These are phyloP conservation scores for Hypsibius dujardini DNA, from an alignment of 1,140 invertebrate species.

Conservation along the genomic window DNA sequence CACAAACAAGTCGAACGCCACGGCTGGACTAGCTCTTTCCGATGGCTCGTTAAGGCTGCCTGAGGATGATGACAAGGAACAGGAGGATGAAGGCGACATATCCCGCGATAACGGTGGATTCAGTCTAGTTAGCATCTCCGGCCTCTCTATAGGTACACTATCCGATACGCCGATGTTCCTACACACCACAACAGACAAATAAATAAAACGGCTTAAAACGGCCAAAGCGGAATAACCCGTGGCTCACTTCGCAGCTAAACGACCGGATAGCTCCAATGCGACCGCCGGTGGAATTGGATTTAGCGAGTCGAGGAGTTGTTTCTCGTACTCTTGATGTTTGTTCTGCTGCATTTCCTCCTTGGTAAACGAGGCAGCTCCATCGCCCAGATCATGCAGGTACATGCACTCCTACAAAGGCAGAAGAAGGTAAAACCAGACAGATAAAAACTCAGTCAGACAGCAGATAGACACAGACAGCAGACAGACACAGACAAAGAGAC, in stretches of 20 bases:
- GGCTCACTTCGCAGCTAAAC: slow-evolving; percentile 23
- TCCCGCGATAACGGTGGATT: neutral
- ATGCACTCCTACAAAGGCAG: slow-evolving; percentile 62
- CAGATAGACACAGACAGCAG: too few species aligned
- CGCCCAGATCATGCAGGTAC: slow-evolving; percentile 96
- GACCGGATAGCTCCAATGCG: slow-evolving; percentile 24
- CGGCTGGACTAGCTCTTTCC: slow-evolving; percentile 18
- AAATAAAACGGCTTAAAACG: neutral
- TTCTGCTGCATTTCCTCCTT: slow-evolving; percentile 99
- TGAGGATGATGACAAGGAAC: slow-evolving; percentile 20
- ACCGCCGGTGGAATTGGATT: slow-evolving; percentile 14
- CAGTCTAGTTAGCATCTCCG: slow-evolving; percentile 12
- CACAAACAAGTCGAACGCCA: slow-evolving; percentile 37
- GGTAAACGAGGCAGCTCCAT: slow-evolving; percentile 86
- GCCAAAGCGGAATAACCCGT: slow-evolving; percentile 3
- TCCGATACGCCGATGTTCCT: slow-evolving; percentile 21
- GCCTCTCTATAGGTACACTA: slow-evolving; percentile 17
- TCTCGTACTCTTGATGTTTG: slow-evolving; percentile 94
- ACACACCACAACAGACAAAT: slow-evolving; percentile 1
- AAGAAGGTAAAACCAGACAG: neutral
- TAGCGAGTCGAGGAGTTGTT: slow-evolving; percentile 49
- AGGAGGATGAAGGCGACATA: slow-evolving; percentile 18
- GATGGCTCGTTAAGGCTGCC: slow-evolving; percentile 18
- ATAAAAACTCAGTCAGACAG: too few species aligned
- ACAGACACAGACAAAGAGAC: too few species aligned